Percentiles rank a stretch among this genome's conserved stretches.
Evolutionary conservation across 2,888 invertebrate species (phyloP).

Genomic region (Hypolimnas misippus): DNA sequence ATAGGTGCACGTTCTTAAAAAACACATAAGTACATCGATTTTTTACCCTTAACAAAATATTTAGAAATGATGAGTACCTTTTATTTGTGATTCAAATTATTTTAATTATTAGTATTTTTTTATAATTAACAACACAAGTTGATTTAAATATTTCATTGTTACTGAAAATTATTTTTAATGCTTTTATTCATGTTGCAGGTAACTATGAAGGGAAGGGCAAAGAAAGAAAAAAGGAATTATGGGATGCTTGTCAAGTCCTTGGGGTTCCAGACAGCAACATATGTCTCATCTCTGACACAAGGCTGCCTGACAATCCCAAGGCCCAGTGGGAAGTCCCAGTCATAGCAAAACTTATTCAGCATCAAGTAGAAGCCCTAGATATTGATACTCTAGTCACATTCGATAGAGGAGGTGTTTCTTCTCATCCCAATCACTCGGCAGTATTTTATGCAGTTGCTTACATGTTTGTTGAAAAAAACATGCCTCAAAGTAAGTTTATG

Average conservation of each 20-base stretch:
- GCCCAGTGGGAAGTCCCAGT: slow-evolving; percentile 88
- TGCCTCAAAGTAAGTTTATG: slow-evolving; percentile 88
- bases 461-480: slow-evolving; percentile 88
- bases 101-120: no score
- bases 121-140: no score
- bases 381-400: slow-evolving; percentile 96
- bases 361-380: slow-evolving; percentile 88
- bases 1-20: no score
- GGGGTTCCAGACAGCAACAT: slow-evolving; percentile 92
- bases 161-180: no score
- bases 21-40: no score
- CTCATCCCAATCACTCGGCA: slow-evolving; percentile 95
- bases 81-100: no score
- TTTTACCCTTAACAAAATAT: no score
- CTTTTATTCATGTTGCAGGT: slow-evolving; percentile 76
- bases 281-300: slow-evolving; percentile 87
- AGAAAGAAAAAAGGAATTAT: slow-evolving; percentile 90
- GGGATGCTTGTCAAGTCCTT: slow-evolving; percentile 90
- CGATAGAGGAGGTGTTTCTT: slow-evolving; percentile 96
- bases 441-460: slow-evolving; percentile 92
- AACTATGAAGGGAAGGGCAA: slow-evolving; percentile 86
- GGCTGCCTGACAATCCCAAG: slow-evolving; percentile 90
- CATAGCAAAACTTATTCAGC: slow-evolving; percentile 71
- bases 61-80: no score
- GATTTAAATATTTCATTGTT: no score